Evolutionary conservation across 2,888 invertebrate genomes (phyloP).

Genomic region (Criorhina ranunculi): DNA sequence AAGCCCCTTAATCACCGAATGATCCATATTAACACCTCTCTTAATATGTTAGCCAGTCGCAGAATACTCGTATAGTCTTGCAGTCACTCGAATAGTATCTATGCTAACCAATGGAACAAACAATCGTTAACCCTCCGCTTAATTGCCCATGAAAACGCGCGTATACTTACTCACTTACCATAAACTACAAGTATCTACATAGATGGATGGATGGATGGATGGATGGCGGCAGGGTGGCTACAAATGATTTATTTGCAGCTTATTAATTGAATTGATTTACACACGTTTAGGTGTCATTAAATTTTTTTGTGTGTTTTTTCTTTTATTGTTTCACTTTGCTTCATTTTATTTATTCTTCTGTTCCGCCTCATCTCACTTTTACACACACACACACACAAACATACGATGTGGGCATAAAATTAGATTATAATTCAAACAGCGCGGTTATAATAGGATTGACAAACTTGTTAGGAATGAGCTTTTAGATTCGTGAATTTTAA

Average conservation of each 20-base stretch:
- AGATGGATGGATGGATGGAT: slow-evolving; percentile 35
- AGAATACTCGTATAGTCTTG: slow-evolving; percentile 11
- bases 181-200: slow-evolving; percentile 28
- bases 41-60: neutral
- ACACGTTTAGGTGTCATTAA: slow-evolving; percentile 53
- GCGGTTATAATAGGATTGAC: neutral
- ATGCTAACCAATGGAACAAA: slow-evolving; percentile 57
- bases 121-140: slow-evolving; percentile 62
- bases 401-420: slow-evolving; percentile 15
- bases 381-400: neutral
- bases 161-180: slow-evolving; percentile 28
- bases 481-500: slow-evolving; percentile 22
- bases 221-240: slow-evolving; percentile 37
- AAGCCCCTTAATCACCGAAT: slow-evolving; percentile 36
- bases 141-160: slow-evolving; percentile 56
- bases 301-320: neutral
- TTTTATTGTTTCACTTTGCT: slow-evolving; percentile 11
- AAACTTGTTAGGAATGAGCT: neutral
- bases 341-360: slow-evolving; percentile 26
- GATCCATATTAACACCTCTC: slow-evolving; percentile 56
- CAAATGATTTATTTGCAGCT: slow-evolving; percentile 57
- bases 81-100: slow-evolving; percentile 33
- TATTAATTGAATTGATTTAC: slow-evolving; percentile 66
- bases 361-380: slow-evolving; percentile 19
- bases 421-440: slow-evolving; percentile 8